Base-by-base conservation (phyloP, 2,797 vertebrate species). In the Diplodus puntazzo region DNA sequence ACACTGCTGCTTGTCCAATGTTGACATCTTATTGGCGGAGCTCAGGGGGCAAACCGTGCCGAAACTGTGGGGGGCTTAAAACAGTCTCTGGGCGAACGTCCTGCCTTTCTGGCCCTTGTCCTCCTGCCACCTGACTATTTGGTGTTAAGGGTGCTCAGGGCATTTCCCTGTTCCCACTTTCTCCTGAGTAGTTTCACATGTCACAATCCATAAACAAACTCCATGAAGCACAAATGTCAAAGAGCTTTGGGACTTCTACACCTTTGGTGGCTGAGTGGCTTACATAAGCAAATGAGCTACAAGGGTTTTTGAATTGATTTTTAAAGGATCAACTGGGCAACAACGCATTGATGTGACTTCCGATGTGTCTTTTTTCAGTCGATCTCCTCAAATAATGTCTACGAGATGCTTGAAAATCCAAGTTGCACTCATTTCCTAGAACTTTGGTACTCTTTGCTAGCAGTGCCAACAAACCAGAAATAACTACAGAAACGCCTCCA, bases 121-220 rank as follows among this genome's bases (percentile, higher is more conserved):
- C 21, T 67, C 18, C 16, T 62, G 49, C 42, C 14, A 30, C 23
- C 34, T 65, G 68, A 67, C 54, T 74, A 65, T 20, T 30, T 63
- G 68, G 60, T 71, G 13, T 17, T 39, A 45, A 34, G 49, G 52
- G 27, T 2, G 18, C 73, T 69, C 45, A 7, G 14, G 80, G 76
- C 69, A 52, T 17, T 74, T 69, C 74, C 42, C 21, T 63, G 55
- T 45, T 69, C 39, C 64, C 34, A 55, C 69, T 74, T 61, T 59
- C 39, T 76, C 11, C 66, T 76, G 78, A 88, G 80, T 84, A 58
- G 70, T 75, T 86, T 89, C 54, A 69, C 67, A 69, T 74, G 76
- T 86, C 57, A 67, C 23, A 43, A 67, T 25, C 42, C 30, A 42
- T 55, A 71, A 79, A 81, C 16, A 74, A 39, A 66, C 12, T 66